Base-by-base conservation (phyloP, 2,797 vertebrate genomes). In the Malacoraja senta region DNA sequence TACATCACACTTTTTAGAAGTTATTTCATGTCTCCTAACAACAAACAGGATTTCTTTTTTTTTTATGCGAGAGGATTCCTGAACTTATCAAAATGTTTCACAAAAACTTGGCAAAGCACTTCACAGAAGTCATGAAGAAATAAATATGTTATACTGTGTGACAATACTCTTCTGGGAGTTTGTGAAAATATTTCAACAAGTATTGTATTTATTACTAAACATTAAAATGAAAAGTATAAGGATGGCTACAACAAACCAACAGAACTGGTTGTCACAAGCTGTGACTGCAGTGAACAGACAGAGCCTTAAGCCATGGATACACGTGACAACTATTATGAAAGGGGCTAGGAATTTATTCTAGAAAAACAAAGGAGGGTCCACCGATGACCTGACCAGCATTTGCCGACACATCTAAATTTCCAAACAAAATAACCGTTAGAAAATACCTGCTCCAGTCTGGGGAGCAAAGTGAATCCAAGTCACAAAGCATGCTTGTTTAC, bases 61-160 rank as follows among this genome's bases (percentile, higher is more conserved):
- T n/a, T 91, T 44, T 32, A 32, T 71, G 61, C 24, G 15, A 38
- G 63, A 24, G 61, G 7, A 63, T 38, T 91, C 68, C 26, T 35
- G n/a, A 91, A 68, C 38, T 9, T 2, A 91, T 19, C 65, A 91
- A 91, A 91, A 91, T 38, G n/a, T 71, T 91, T 91, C 86, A 35
- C 79, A 91, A 32, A 53, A 53, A 88, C n/a, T 65, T 65, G 13
- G 58, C 61, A 68, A 63, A 68, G 29, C n/a, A 44, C n/a, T 24
- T 21, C 8, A 91, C 65, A 91, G 84, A 15, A 35, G 84, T 68
- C 19, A 32, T 2, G 6, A 8, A 35, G 84, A 61, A 15, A 9
- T 65, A 61, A 32, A 29, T 32, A 71, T 72, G 15, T 83, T 63
- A 77, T 29, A 77, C 29, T n/a, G 15, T 63, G 4, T n/a, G 53